phyloP scores from a whole-genome alignment of 1,140 invertebrate genomes.

The Steinernema feltiae region DNA sequence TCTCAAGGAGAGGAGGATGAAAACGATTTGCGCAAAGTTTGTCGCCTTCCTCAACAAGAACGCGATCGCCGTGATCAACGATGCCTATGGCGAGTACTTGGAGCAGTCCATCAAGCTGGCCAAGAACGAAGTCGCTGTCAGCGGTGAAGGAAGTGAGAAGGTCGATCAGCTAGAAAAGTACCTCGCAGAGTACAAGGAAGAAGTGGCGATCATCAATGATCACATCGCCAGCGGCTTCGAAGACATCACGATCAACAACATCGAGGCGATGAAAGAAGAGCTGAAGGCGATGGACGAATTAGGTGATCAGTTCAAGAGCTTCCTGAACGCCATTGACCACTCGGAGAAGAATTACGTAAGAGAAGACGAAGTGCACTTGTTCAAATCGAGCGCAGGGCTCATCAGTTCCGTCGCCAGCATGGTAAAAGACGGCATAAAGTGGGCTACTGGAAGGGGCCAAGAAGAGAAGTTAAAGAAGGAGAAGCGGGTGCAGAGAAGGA shows the following conservation, averaged over 20 bases:
- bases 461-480: no score
- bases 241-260: not conserved
- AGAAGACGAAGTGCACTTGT: not conserved
- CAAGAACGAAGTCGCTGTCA: conserved; percentile 9
- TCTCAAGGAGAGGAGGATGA: conserved; percentile 15
- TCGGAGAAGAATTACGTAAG: not conserved
- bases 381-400: no score
- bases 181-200: not conserved
- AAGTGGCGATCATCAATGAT: not conserved
- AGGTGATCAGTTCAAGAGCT: not conserved
- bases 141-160: not conserved
- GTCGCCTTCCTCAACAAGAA: no score
- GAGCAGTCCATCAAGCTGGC: conserved; percentile 17
- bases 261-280: not conserved
- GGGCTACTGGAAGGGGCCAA: no score
- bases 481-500: no score
- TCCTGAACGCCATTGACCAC: not conserved
- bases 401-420: not conserved
- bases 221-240: not conserved
- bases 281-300: not conserved
- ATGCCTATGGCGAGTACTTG: no score
- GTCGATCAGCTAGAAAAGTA: not conserved
- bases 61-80: no score
- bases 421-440: not conserved
- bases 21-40: no score